Percentiles rank a stretch among this genome's conserved stretches.
Evolutionary conservation across 1,140 invertebrate genomes (phyloP).

Genomic region (Brachionus calyciflorus): DNA sequence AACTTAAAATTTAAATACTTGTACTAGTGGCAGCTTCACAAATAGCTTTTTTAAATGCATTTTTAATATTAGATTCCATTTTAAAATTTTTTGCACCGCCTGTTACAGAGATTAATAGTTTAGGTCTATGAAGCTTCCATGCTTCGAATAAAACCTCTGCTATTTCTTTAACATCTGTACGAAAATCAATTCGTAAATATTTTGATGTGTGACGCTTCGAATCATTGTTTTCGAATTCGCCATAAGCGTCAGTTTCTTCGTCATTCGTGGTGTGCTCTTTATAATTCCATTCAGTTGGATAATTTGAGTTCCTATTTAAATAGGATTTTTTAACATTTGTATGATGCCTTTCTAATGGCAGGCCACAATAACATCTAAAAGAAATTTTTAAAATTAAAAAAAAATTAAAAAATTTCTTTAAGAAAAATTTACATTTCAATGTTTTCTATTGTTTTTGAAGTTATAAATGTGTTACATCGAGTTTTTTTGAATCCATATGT

Average conservation of each 20-base stretch:
- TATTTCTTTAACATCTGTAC: not conserved
- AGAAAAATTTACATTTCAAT: too few species aligned
- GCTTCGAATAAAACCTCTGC: not conserved
- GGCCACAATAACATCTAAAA: too few species aligned
- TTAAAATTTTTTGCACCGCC: slow-evolving; percentile 58
- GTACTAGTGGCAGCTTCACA: not conserved
- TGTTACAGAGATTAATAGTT: slow-evolving; percentile 62
- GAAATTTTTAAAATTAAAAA: too few species aligned
- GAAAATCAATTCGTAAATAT: slow-evolving; percentile 19
- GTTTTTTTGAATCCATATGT: too few species aligned
- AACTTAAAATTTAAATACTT: slow-evolving; percentile 1
- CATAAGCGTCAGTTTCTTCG: not conserved
- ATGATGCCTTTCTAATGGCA: too few species aligned
- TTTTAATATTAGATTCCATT: not conserved
- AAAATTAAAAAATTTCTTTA: too few species aligned
- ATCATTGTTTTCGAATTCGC: not conserved
- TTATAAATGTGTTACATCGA: too few species aligned
- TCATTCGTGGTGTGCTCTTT: not conserved
- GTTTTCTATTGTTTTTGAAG: too few species aligned
- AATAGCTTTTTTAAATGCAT: slow-evolving; percentile 21
- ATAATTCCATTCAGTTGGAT: too few species aligned
- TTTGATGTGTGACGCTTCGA: not conserved
- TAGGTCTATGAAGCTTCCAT: slow-evolving; percentile 50
- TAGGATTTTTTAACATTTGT: too few species aligned
- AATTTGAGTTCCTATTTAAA: too few species aligned